These are phyloP conservation scores for Hemiscyllium ocellatum DNA, from an alignment of 2,113 vertebrate genomes.

Conservation along the genomic window DNA sequence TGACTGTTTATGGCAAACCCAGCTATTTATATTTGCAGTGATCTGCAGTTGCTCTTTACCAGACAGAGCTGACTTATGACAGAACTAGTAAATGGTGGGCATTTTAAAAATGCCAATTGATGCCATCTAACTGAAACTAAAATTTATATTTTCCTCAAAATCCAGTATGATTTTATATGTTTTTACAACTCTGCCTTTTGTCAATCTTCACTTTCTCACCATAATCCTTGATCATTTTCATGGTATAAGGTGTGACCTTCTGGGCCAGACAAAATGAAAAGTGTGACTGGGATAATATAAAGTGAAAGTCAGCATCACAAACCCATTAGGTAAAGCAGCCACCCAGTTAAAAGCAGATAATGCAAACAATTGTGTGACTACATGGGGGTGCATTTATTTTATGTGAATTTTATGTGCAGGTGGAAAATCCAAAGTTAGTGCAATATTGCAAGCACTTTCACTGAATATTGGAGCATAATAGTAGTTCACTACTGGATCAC, in stretches of 20 bases:
- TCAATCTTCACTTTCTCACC: not conserved
- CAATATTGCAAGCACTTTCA: not conserved
- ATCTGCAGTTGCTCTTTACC: not conserved
- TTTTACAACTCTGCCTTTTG: not conserved
- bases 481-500: not conserved
- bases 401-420: too few relatives aligned
- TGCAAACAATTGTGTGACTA: too few relatives aligned
- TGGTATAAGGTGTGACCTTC: not conserved
- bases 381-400: too few relatives aligned
- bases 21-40: constrained; percentile 22
- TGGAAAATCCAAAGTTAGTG: not conserved
- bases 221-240: not conserved
- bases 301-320: not conserved
- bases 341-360: not conserved
- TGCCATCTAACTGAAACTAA: not conserved
- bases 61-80: not conserved
- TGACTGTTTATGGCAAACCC: not conserved
- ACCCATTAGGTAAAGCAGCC: not conserved
- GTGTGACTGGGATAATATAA: not conserved
- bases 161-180: not conserved
- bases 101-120: not conserved
- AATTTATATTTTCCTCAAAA: not conserved
- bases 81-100: not conserved
- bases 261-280: not conserved
- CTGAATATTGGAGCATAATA: not conserved